Evolutionary conservation across 1,140 invertebrate genomes (phyloP), one percentile per base, ranked within the genome.

Genomic region (Ladona fulva): DNA sequence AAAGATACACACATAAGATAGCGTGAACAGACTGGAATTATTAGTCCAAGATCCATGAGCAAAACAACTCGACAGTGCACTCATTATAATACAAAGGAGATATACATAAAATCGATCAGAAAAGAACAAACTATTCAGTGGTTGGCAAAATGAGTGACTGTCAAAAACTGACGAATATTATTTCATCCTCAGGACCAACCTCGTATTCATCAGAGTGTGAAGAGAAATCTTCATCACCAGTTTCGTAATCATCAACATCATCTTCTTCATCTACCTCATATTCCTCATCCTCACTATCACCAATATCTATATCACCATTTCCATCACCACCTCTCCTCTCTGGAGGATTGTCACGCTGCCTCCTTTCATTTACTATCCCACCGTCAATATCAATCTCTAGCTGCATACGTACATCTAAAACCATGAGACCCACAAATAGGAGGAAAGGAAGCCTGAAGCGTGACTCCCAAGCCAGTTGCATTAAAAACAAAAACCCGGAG

Each of bases 391-490:
- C 86, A 10, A 88, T 87, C 80, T 89, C 88, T 37, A 89, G 78
- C 77, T 87, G 87, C 82, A 89, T 84, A 79, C 87, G 83, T 0
- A 89, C 84, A 80, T 89, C 88, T 80, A 89, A 85, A 0, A 87
- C 87, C 79, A 89, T 84, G 75, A 89, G 86, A 3, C 85, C 85
- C 37, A 89, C 84, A 8, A 88, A 82, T 14, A 90, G 85, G 0
- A 90, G 82, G 29, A 88, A 83, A 1, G 90, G 89, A n/a, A 91
- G 79, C 75, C 87, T 84, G 74, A 89, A 83, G 24, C 87, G 85
- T 10, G 87, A 87, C 76, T 87, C 85, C 89, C 89, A 91, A 7
- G 89, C 89, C 25, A 90, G 84, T 37, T 86, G 84, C 22, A 91
- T 83, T 82, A 90, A 86, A 75, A 90, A 89, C 24, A 88, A 80